A percentile compares a stretch with the other conserved stretches of the same genome.
Conservation (phyloP, 2,797 vertebrate species). For the Sebastes oblongus region DNA sequence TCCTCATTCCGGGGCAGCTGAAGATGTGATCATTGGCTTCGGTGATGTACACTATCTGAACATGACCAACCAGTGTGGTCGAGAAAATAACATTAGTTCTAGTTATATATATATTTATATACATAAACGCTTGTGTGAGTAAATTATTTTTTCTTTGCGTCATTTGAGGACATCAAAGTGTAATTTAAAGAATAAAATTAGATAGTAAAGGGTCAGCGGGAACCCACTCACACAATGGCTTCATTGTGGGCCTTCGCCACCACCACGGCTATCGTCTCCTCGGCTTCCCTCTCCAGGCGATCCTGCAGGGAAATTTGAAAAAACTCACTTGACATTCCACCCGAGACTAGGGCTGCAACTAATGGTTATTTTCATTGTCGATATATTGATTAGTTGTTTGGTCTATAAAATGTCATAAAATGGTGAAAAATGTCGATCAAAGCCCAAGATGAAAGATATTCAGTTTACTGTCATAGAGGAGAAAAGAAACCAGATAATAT, state of each 20-base stretch:
- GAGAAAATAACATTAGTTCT: slow-evolving; percentile 67
- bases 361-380: no score
- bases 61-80: slow-evolving; percentile 66
- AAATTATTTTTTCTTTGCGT: slow-evolving; percentile 65
- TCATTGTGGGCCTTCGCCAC: slow-evolving; percentile 85
- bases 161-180: slow-evolving; percentile 49
- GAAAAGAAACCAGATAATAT: no score
- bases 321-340: slow-evolving; percentile 20
- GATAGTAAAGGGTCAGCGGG: slow-evolving; percentile 42
- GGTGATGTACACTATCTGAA: slow-evolving; percentile 68
- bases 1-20: slow-evolving; percentile 30
- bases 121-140: slow-evolving; percentile 39
- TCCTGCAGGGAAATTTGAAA: slow-evolving; percentile 71
- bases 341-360: no score
- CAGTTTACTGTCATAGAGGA: no score
- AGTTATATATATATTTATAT: slow-evolving; percentile 54
- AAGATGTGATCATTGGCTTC: slow-evolving; percentile 77
- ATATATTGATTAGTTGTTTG: no score
- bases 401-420: no score
- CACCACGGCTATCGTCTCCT: slow-evolving; percentile 82
- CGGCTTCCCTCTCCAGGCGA: slow-evolving; percentile 85
- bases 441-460: no score
- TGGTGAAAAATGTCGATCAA: no score
- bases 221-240: slow-evolving; percentile 85
- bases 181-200: slow-evolving; percentile 71